Evolutionary conservation across 2,888 invertebrate genomes (phyloP).

Genomic region (Luffia ferchaultella): DNA sequence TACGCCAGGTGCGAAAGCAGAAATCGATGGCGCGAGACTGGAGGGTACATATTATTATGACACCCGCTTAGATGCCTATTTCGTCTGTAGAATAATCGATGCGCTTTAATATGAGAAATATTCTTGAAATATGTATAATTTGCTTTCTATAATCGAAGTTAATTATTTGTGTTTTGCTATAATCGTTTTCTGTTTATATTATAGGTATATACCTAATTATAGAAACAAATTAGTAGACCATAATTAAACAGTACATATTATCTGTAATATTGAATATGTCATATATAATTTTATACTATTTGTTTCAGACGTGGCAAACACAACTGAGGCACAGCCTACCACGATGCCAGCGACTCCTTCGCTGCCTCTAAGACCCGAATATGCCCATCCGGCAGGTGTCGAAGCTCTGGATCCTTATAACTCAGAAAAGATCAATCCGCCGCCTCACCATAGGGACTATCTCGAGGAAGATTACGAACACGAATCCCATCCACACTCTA

Average conservation of each 20-base stretch:
- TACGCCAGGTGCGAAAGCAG: conserved; percentile 55
- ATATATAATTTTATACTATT: too few relatives aligned
- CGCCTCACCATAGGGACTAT: conserved; percentile 45
- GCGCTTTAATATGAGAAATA: neutral
- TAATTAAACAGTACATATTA: conserved; percentile 11
- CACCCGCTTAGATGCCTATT: conserved; percentile 47
- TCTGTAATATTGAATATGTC: too few relatives aligned
- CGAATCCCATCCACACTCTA: conserved; percentile 30
- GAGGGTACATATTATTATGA: conserved; percentile 56
- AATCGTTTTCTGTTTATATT: conserved; percentile 7
- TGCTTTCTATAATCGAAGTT: too few relatives aligned
- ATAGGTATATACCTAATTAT: conserved; percentile 15
- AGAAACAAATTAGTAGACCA: conserved; percentile 13
- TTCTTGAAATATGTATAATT: too few relatives aligned
- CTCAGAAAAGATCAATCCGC: conserved; percentile 47
- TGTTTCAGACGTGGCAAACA: conserved; percentile 48
- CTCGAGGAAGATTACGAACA: conserved; percentile 59
- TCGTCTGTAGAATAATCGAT: conserved; percentile 19
- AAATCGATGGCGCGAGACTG: conserved; percentile 46
- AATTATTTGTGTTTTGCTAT: too few relatives aligned
- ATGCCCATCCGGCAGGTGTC: conserved; percentile 55
- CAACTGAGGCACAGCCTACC: conserved; percentile 38
- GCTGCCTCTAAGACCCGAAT: conserved; percentile 43
- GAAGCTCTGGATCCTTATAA: conserved; percentile 58
- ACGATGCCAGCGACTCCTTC: conserved; percentile 39